Evolutionary conservation across 2,888 invertebrate genomes (phyloP).

Genomic region (Drepana falcataria): DNA sequence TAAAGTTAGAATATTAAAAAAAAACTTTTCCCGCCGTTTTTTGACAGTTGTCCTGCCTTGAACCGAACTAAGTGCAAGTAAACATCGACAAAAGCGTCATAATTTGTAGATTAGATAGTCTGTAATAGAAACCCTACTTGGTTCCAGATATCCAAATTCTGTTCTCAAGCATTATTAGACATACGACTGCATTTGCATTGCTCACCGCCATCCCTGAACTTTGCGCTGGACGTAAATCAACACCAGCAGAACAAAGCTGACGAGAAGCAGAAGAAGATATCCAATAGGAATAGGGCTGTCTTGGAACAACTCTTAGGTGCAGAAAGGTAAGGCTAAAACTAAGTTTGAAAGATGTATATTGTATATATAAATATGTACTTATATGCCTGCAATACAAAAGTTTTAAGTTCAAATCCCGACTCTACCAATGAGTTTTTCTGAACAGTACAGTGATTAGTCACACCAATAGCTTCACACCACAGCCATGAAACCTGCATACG

Average conservation of each 20-base stretch:
- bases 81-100: too few species aligned
- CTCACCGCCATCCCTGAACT: slow-evolving; percentile 58
- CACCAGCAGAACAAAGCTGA: slow-evolving; percentile 19
- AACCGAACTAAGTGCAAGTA: too few species aligned
- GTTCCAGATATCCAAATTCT: slow-evolving; percentile 55
- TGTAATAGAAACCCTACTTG: slow-evolving; percentile 1
- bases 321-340: slow-evolving; percentile 36
- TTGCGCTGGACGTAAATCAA: slow-evolving; percentile 32
- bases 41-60: too few species aligned
- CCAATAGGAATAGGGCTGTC: slow-evolving; percentile 51
- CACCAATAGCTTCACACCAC: too few species aligned
- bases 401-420: too few species aligned
- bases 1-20: too few species aligned
- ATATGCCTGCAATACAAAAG: too few species aligned
- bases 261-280: slow-evolving; percentile 41
- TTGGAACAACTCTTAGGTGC: slow-evolving; percentile 46
- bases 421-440: too few species aligned
- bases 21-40: too few species aligned
- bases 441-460: too few species aligned
- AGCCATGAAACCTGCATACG: too few species aligned
- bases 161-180: slow-evolving; percentile 54
- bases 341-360: not conserved
- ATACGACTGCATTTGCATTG: slow-evolving; percentile 63
- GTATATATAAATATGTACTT: not conserved
- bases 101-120: too few species aligned